Conservation (phyloP, 2,888 invertebrate genomes). For the Orchesella flavescens region DNA sequence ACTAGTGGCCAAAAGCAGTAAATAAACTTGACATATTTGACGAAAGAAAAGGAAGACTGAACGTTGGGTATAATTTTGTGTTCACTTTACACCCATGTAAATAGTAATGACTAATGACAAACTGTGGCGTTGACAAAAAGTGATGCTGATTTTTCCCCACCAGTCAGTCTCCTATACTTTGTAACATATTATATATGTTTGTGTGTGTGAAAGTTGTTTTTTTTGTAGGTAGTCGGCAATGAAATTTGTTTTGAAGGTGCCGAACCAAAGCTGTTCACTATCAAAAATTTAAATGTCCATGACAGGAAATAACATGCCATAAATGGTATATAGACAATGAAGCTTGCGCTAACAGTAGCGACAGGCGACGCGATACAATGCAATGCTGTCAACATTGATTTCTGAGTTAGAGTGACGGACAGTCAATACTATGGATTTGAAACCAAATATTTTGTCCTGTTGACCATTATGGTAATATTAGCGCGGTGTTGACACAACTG, state of each 20-base stretch:
- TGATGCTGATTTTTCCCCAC: background rate
- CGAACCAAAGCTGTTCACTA: background rate
- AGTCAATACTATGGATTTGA: background rate
- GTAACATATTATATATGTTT: too few species aligned
- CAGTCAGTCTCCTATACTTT: too few species aligned
- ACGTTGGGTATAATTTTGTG: background rate
- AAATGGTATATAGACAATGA: too few species aligned
- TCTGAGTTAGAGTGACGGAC: background rate
- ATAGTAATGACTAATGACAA: constrained; percentile 44
- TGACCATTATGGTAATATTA: background rate
- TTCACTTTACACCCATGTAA: constrained; percentile 32
- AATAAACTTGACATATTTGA: background rate
- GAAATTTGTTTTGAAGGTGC: background rate
- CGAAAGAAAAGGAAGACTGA: background rate
- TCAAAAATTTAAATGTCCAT: too few species aligned
- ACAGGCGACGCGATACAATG: background rate
- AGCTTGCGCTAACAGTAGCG: background rate
- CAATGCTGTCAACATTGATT: background rate
- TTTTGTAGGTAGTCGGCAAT: background rate
- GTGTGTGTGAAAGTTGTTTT: background rate
- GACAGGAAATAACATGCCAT: too few species aligned
- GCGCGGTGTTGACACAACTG: background rate
- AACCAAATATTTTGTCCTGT: background rate
- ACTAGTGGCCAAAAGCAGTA: background rate
- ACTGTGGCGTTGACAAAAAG: background rate